Conservation (phyloP, 2,113 vertebrate species). For the Xyrauchen texanus region DNA sequence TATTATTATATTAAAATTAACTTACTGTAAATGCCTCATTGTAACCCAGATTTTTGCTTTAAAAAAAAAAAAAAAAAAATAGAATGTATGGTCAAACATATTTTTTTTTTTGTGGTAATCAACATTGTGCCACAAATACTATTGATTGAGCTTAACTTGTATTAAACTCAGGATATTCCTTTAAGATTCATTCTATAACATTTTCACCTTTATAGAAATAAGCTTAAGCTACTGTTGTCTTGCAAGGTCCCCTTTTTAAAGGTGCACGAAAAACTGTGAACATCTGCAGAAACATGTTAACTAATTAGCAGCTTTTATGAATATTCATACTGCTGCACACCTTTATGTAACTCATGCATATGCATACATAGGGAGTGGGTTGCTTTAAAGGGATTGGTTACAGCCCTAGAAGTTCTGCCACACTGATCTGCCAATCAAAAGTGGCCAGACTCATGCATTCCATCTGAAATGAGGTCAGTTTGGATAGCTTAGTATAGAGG, state of each 20-base stretch:
- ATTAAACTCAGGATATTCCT: too few relatives aligned
- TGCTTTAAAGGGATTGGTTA: slow-evolving; percentile 42
- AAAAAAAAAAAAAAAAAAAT: too few relatives aligned
- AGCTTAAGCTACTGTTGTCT: neutral
- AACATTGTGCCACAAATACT: too few relatives aligned
- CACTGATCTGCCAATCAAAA: slow-evolving; percentile 42
- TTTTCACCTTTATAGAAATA: neutral
- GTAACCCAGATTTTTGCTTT: too few relatives aligned
- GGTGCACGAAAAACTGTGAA: slow-evolving; percentile 33
- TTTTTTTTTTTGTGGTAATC: too few relatives aligned
- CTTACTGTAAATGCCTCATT: too few relatives aligned
- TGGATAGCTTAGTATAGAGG: slow-evolving; percentile 11
- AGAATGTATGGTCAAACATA: too few relatives aligned
- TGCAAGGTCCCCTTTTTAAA: neutral
- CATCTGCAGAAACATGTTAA: slow-evolving; percentile 45
- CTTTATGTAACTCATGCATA: slow-evolving; percentile 55
- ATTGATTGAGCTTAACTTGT: too few relatives aligned
- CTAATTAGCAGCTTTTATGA: slow-evolving; percentile 56
- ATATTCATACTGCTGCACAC: slow-evolving; percentile 60
- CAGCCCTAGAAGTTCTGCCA: slow-evolving; percentile 14
- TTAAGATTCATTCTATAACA: too few relatives aligned
- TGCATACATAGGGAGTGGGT: slow-evolving; percentile 54
- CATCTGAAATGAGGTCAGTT: slow-evolving; percentile 57
- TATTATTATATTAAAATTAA: too few relatives aligned
- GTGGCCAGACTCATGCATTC: slow-evolving; percentile 29